Percentiles rank a stretch among this genome's conserved stretches.
These are phyloP conservation scores for Eupristina koningsbergeri DNA, from an alignment of 1,140 invertebrate genomes.

Conservation along the genomic window DNA sequence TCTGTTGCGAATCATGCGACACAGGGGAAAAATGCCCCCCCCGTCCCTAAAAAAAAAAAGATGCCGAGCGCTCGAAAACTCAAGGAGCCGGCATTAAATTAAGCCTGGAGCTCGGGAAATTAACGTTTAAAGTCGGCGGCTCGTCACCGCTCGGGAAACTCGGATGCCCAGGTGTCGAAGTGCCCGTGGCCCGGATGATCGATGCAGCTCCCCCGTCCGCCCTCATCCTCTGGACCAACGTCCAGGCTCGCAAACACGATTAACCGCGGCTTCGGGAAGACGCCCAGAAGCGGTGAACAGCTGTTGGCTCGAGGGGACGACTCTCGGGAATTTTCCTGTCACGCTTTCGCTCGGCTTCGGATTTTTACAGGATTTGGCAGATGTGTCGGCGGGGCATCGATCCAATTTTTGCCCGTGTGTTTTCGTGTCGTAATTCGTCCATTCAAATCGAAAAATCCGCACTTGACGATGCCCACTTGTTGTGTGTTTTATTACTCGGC, in stretches of 20 bases:
- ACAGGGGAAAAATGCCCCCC: not conserved
- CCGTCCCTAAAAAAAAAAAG: not conserved
- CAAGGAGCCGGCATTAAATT: not conserved
- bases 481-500: no score
- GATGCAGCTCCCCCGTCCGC: slow-evolving; percentile 31
- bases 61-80: not conserved
- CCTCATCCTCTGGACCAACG: not conserved
- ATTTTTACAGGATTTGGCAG: not conserved
- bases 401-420: no score
- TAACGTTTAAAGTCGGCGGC: no score
- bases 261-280: slow-evolving; percentile 5
- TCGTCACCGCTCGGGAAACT: not conserved
- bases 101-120: no score
- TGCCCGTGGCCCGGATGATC: slow-evolving; percentile 8
- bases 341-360: no score
- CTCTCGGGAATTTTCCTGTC: not conserved
- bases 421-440: not conserved
- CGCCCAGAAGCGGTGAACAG: not conserved
- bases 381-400: no score
- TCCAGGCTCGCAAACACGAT: slow-evolving; percentile 14
- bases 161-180: slow-evolving; percentile 28
- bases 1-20: not conserved
- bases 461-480: no score
- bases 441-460: no score
- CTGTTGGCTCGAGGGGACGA: not conserved